Evolutionary conservation across 2,888 invertebrate genomes (phyloP), one percentile per base, ranked within the genome.

Genomic region (Lasioglossum morio): DNA sequence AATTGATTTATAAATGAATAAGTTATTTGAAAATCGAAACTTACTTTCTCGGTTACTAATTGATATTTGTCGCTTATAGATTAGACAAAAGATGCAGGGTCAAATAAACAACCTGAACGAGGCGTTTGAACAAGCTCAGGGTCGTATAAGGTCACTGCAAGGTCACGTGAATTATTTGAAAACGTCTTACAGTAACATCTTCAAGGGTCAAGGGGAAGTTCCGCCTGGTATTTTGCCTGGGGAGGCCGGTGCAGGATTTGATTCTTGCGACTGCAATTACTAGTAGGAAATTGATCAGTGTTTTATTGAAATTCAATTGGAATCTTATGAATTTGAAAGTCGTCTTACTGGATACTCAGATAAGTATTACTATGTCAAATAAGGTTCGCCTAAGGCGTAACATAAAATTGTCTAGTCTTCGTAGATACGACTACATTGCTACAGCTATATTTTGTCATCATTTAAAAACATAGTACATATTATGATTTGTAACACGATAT

Each of bases 31-130:
- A 8, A 4, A 19, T 12, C 10, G 14, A 10, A 2, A 57, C n/a
- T 69, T n/a, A 57, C 16, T 27, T 19, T 12, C 40, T 60, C 70
- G 30, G 34, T 77, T 30, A 34, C 63, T 69, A 12, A 30, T 14
- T 72, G 12, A 40, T 53, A 10, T 40, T 14, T 40, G 0, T 72
- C 57, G 4, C 53, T 40, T 72, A 53, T 92, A 97, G 97, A 96
- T 97, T 69, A 96, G 97, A 77, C 97, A 97, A 93, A 96, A 97
- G 86, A 97, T 97, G 96, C 97, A 97, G 91, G 95, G 96, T 30
- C 97, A 97, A 93, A 96, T 97, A 73, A 96, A 96, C 85, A 96
- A 96, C 91, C 94, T 97, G 84, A 97, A 97, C 91, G 97, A 97
- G 91, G 97, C 97, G 88, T 97, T 97, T 88, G 96, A 97, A 81